These are phyloP conservation scores for Caenorhabditis macrosperma DNA, from an alignment of 2,888 invertebrate genomes.

Conservation along the genomic window DNA sequence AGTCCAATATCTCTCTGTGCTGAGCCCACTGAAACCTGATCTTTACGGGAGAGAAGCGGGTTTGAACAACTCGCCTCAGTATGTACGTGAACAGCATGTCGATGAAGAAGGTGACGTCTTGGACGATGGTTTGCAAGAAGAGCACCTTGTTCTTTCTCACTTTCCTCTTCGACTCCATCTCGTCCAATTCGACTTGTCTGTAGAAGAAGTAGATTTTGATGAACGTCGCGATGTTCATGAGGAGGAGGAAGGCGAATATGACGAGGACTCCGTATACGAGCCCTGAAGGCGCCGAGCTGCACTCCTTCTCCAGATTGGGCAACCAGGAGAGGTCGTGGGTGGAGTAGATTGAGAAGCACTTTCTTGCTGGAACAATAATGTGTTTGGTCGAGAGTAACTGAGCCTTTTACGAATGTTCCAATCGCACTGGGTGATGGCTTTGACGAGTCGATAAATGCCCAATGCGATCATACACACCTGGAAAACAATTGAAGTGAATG, in stretches of 20 bases:
- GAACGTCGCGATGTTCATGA: neutral
- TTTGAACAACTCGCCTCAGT: neutral
- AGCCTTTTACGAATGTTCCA: neutral
- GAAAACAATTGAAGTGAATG: neutral
- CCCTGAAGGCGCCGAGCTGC: neutral
- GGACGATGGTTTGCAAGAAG: neutral
- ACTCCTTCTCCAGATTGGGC: neutral
- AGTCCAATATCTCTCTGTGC: conserved; percentile 11
- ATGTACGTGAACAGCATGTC: neutral
- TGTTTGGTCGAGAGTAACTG: neutral
- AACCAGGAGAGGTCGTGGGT: neutral
- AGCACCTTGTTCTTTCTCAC: neutral
- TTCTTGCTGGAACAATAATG: neutral
- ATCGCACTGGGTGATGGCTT: neutral
- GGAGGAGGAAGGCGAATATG: neutral
- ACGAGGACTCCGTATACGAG: neutral
- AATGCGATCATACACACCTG: neutral
- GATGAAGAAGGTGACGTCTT: neutral
- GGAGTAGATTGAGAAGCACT: neutral
- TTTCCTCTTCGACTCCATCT: neutral
- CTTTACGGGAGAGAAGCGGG: too few relatives aligned
- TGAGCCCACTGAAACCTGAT: conserved; percentile 7
- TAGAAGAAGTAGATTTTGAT: conserved; percentile 5
- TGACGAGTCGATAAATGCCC: neutral
- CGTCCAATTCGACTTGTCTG: neutral